Conservation (phyloP, 2,797 vertebrate species). For the Sardinella longiceps region DNA sequence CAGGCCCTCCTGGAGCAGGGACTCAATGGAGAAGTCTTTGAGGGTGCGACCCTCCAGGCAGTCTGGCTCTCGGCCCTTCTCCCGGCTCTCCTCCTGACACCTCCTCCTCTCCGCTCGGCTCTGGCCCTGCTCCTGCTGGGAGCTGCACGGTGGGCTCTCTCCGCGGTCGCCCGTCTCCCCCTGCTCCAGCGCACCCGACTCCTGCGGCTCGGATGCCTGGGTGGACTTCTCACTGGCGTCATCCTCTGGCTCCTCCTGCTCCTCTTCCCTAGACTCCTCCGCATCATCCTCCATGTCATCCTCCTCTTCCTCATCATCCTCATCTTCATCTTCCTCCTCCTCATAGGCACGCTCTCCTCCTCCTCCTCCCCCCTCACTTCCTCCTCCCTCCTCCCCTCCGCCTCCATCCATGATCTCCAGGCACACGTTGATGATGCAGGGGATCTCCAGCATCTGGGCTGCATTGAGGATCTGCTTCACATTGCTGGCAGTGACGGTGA, state of each 20-base stretch:
- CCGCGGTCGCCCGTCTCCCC: conserved; percentile 46
- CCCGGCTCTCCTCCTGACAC: conserved; percentile 69
- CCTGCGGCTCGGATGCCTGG: conserved; percentile 78
- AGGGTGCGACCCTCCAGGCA: conserved; percentile 79
- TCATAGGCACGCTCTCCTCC: conserved; percentile 85
- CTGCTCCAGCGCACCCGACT: conserved; percentile 56
- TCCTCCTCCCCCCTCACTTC: conserved; percentile 72
- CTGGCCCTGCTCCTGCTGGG: conserved; percentile 64
- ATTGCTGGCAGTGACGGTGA: conserved; percentile 93
- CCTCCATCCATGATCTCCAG: conserved; percentile 94
- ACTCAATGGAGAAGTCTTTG: conserved; percentile 96
- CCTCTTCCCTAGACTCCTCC: conserved; percentile 79
- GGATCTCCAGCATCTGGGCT: conserved; percentile 94
- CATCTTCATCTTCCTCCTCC: conserved; percentile 78
- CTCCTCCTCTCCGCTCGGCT: conserved; percentile 63
- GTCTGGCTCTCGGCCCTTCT: conserved; percentile 66
- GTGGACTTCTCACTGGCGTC: conserved; percentile 81
- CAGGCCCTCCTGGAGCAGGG: conserved; percentile 91
- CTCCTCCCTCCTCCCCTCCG: conserved; percentile 72
- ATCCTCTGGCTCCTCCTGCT: conserved; percentile 83
- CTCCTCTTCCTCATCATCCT: conserved; percentile 84
- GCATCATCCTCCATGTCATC: conserved; percentile 80
- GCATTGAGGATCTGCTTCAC: conserved; percentile 94
- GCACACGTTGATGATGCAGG: conserved; percentile 94
- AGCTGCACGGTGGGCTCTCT: conserved; percentile 83